These are phyloP conservation scores for Incurvaria masculella DNA, from an alignment of 2,888 invertebrate species.

Conservation along the genomic window DNA sequence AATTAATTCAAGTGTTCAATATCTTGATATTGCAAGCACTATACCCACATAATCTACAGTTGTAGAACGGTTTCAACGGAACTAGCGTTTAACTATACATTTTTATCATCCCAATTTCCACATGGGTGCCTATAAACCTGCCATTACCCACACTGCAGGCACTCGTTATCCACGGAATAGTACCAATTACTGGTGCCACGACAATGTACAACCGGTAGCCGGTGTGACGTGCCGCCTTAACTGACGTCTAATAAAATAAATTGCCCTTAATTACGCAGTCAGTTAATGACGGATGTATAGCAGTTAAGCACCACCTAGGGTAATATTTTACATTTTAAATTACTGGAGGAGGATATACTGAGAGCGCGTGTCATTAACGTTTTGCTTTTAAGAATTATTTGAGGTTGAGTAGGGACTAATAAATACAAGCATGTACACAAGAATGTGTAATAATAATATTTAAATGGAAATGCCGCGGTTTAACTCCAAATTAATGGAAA, in stretches of 20 bases:
- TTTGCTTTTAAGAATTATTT: too few species aligned
- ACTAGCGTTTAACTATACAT: neutral
- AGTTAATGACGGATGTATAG: slow-evolving; percentile 16
- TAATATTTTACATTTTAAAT: neutral
- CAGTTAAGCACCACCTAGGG: neutral
- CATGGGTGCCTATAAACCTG: neutral
- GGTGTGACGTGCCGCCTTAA: slow-evolving; percentile 6
- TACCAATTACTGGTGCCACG: neutral
- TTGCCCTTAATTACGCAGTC: slow-evolving; percentile 32
- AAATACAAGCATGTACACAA: too few species aligned
- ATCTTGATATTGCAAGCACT: neutral
- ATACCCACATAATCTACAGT: neutral
- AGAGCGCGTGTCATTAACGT: too few species aligned
- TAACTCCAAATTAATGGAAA: too few species aligned
- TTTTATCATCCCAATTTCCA: neutral
- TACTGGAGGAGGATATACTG: neutral
- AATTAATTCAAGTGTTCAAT: neutral
- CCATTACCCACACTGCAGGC: neutral
- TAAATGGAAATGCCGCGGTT: too few species aligned
- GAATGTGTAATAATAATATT: too few species aligned
- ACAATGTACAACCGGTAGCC: neutral
- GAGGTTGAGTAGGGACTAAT: too few species aligned
- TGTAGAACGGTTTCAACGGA: neutral
- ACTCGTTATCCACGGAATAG: neutral
- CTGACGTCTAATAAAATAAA: slow-evolving; percentile 27